Percentiles rank a stretch among this genome's conserved stretches.
phyloP scores from a whole-genome alignment of 1,140 invertebrate genomes.

The Nasonia vitripennis region DNA sequence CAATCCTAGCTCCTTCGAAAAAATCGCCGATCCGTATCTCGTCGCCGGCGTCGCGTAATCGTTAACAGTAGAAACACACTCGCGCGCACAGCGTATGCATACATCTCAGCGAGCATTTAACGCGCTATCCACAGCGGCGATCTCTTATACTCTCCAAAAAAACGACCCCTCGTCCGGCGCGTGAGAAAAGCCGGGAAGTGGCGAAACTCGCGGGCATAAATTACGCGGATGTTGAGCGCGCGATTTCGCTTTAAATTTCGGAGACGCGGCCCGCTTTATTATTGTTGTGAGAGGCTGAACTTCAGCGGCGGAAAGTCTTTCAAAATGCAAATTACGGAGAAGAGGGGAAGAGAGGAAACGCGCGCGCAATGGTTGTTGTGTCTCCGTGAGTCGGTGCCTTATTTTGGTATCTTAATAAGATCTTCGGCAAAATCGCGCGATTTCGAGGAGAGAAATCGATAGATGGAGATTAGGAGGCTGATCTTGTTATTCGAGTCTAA shows the following conservation, averaged over 20 bases:
- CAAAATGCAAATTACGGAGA: constrained; percentile 46
- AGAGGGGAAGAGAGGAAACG: background rate
- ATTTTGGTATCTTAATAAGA: constrained; percentile 43
- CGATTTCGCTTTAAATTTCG: constrained; percentile 12
- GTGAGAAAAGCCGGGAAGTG: constrained; percentile 12
- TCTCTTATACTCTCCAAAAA: background rate
- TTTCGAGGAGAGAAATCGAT: background rate
- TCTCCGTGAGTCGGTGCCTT: background rate
- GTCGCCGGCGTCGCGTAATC: background rate
- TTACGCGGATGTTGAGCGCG: constrained; percentile 18
- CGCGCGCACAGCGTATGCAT: background rate
- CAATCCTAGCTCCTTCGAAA: background rate
- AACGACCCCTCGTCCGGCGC: background rate
- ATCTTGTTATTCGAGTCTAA: background rate
- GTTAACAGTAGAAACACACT: background rate
- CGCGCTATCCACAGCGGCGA: background rate
- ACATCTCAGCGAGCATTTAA: background rate
- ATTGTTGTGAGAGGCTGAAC: background rate
- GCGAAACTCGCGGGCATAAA: constrained; percentile 29
- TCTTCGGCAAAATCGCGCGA: constrained; percentile 22
- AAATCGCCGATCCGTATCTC: background rate
- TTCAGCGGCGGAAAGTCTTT: constrained; percentile 12
- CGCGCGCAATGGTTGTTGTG: background rate
- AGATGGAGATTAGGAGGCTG: background rate
- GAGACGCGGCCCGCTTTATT: constrained; percentile 17